phyloP scores from a whole-genome alignment of 1,140 invertebrate species.

The Antheraea mylitta region DNA sequence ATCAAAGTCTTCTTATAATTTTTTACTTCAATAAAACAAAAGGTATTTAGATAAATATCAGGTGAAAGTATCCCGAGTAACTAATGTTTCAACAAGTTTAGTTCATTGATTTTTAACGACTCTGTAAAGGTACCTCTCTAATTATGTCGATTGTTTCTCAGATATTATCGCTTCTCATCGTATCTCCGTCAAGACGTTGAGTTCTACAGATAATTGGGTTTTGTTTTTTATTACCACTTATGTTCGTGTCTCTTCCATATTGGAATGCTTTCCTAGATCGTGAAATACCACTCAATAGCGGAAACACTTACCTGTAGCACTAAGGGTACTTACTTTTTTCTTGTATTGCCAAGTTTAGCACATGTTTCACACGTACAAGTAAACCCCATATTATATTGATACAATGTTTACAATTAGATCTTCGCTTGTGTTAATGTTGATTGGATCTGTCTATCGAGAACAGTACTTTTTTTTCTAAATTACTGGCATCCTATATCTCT shows the following conservation, averaged over 20 bases:
- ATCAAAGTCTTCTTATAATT: no score
- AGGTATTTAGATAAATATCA: background rate
- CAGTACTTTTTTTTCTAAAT: no score
- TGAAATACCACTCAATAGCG: conserved; percentile 45
- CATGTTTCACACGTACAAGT: background rate
- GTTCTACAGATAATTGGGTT: conserved; percentile 39
- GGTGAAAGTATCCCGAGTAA: conserved; percentile 6
- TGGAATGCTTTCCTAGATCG: conserved; percentile 44
- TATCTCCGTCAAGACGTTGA: conserved; percentile 26
- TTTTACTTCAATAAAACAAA: background rate
- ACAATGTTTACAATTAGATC: no score
- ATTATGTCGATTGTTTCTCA: conserved; percentile 20
- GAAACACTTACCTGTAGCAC: conserved; percentile 38
- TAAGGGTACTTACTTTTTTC: conserved; percentile 16
- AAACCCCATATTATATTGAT: background rate
- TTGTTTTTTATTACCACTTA: conserved; percentile 36
- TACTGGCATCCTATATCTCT: no score
- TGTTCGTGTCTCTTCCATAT: conserved; percentile 35
- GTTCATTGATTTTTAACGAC: conserved; percentile 18
- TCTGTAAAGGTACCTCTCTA: conserved; percentile 14
- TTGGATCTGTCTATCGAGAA: no score
- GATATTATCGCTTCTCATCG: conserved; percentile 4
- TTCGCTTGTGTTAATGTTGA: no score
- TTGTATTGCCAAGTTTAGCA: background rate
- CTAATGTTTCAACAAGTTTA: conserved; percentile 6